phyloP scores from a whole-genome alignment of 2,797 vertebrate species.

The Luscinia megarhynchos region DNA sequence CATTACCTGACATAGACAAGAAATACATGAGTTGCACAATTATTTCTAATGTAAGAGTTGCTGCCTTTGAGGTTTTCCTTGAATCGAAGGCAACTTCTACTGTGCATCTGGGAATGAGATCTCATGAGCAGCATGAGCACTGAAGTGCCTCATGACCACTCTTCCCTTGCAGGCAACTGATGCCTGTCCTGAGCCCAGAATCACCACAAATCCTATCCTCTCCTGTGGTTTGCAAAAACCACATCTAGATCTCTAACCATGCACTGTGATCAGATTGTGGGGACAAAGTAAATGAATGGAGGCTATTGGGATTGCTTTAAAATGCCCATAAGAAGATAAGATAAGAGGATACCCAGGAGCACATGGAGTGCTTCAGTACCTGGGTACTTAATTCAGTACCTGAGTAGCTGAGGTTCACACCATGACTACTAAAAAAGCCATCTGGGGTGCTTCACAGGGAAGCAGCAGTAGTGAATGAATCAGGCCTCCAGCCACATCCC shows the following conservation, averaged over 20 bases:
- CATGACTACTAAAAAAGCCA: background rate
- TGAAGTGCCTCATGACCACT: background rate
- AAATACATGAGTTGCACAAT: background rate
- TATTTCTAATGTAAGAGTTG: background rate
- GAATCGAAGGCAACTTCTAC: background rate
- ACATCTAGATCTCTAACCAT: background rate
- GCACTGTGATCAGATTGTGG: background rate
- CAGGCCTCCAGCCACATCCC: background rate
- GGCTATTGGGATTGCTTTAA: background rate
- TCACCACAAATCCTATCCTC: background rate
- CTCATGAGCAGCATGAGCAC: background rate
- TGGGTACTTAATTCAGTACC: background rate
- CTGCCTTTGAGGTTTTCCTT: background rate
- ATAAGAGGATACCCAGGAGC: background rate
- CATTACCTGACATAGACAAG: background rate
- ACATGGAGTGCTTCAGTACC: background rate
- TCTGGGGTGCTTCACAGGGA: background rate
- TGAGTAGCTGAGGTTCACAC: background rate
- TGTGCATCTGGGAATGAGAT: background rate
- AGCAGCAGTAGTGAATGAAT: background rate
- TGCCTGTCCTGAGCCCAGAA: background rate
- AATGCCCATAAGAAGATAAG: background rate
- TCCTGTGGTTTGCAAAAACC: background rate
- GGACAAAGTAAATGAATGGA: background rate
- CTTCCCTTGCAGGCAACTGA: background rate